A percentile compares a stretch with the other conserved stretches of the same genome.
These are phyloP conservation scores for Colinus virginianus DNA, from an alignment of 2,113 vertebrate genomes.

Conservation along the genomic window DNA sequence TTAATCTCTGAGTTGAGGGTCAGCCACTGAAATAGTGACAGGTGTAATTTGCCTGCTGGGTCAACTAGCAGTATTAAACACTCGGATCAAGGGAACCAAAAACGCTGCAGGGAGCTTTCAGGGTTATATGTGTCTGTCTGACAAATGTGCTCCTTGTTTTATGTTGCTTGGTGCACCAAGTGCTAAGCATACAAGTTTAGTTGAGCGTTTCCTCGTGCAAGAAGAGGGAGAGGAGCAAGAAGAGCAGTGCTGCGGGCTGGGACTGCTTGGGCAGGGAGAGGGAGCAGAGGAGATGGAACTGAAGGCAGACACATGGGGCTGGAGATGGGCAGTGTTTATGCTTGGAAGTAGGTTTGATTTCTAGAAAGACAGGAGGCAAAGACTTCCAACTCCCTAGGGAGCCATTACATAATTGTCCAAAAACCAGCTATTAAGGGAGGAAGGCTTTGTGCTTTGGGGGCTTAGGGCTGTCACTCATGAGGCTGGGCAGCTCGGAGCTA, in stretches of 20 bases:
- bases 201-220: neutral
- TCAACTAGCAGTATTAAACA: neutral
- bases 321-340: fast-evolving
- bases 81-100: neutral
- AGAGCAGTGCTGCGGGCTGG: neutral
- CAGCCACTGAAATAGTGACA: neutral
- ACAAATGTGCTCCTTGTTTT: slow-evolving; percentile 6
- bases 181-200: slow-evolving; percentile 35
- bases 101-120: neutral
- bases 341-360: neutral
- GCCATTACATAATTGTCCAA: neutral
- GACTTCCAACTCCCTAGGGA: neutral
- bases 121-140: slow-evolving; percentile 10
- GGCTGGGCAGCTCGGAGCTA: neutral
- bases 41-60: neutral
- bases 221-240: neutral
- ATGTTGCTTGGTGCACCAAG: neutral
- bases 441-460: neutral
- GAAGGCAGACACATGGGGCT: neutral
- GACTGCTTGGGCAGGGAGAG: neutral
- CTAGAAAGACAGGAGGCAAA: neutral
- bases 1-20: neutral
- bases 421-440: neutral
- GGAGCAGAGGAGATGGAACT: neutral
- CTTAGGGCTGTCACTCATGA: neutral